phyloP scores from a whole-genome alignment of 2,888 invertebrate genomes.

The Cryptus viduatorius region DNA sequence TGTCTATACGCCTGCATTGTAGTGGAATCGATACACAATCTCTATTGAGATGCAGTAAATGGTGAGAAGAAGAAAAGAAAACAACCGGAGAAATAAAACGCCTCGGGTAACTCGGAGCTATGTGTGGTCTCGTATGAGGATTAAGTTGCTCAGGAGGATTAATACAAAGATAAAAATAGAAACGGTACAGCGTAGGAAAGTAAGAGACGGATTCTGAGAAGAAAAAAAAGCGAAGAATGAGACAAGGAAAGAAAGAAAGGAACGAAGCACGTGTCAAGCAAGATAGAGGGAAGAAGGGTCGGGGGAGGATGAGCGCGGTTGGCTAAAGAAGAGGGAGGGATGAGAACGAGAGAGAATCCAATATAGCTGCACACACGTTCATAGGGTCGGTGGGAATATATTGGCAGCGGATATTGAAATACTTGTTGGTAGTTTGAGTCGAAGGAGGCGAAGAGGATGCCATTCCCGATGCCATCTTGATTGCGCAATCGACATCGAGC shows the following conservation, averaged over 20 bases:
- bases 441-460: slow-evolving; percentile 79
- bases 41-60: background rate
- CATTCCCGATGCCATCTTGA: slow-evolving; percentile 83
- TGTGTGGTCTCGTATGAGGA: background rate
- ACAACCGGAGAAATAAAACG: background rate
- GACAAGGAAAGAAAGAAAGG: slow-evolving; percentile 37
- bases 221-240: slow-evolving; percentile 12
- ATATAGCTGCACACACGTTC: slow-evolving; percentile 84
- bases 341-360: slow-evolving; percentile 77
- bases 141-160: background rate
- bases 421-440: slow-evolving; percentile 84
- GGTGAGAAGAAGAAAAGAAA: background rate
- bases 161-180: slow-evolving; percentile 11
- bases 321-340: slow-evolving; percentile 19
- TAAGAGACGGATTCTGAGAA: slow-evolving; percentile 1
- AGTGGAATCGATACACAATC: too few relatives aligned
- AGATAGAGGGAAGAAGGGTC: slow-evolving; percentile 60
- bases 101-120: background rate
- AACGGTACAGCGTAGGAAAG: slow-evolving; percentile 1
- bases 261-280: slow-evolving; percentile 52
- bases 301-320: slow-evolving; percentile 59
- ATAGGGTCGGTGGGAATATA: slow-evolving; percentile 83
- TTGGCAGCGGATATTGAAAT: slow-evolving; percentile 84
- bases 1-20: too few relatives aligned
- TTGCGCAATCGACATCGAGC: slow-evolving; percentile 80